Evolutionary conservation across 2,888 invertebrate species (phyloP), one percentile per base, ranked within the genome.

Genomic region (Neocrepidodera transversa): DNA sequence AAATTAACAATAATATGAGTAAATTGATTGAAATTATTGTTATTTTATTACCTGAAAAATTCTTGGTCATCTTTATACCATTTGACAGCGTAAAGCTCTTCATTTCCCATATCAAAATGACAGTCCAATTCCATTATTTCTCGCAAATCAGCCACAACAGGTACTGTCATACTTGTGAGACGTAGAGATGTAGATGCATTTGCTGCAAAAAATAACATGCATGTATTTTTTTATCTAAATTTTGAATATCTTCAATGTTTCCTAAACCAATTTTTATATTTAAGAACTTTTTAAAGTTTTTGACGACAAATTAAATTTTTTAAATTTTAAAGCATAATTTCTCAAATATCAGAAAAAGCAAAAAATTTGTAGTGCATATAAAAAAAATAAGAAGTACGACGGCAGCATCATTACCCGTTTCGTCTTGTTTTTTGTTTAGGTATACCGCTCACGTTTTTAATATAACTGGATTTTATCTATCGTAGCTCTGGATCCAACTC

Each of bases 41-140:
- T 35, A 36, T 36, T 10, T 36, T 36, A n/a, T 51, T 50, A 66
- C 67, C 67, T 67, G 60, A 76, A 74, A 60, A 74, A 74, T 56
- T 74, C 77, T 23, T 76, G 74, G 52, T 77, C 76, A 60, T 77
- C 76, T 60, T 77, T 77, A 68, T 76, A 79, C 79, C 79, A 79
- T 68, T 79, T 79, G 42, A 79, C 77, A 3, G 78, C 76, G 67
- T 79, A 77, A 18, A 79, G 65, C 28, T 76, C 74, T 60, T 78
- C 78, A 20, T 68, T 71, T 26, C 76, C 78, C 78, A 78, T 77
- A 62, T 79, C 78, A 64, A 78, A 79, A 26, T 72, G 73, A 62
- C 79, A 79, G 65, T 76, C 74, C 49, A 78, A 68, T 11, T 68
- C 64, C 74, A 78, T 74, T 55, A 75, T 72, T 14, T 72, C 66